Evolutionary conservation across 2,113 vertebrate species (phyloP), one percentile per base, ranked within the genome.

Genomic region (Coptodon bakossiorum): DNA sequence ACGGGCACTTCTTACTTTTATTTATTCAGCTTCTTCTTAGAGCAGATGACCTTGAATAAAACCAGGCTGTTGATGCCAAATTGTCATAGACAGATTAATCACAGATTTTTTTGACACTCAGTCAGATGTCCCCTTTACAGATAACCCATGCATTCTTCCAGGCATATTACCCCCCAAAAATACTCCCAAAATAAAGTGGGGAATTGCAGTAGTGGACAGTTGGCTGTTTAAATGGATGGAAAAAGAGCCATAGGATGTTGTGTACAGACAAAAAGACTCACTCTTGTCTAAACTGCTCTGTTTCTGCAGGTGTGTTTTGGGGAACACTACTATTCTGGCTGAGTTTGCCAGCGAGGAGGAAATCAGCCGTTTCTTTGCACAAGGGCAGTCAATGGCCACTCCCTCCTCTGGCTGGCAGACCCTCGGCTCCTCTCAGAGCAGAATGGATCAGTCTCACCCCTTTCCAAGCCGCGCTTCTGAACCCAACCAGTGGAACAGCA

Each of bases 361-460:
- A 98, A 99, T 99, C 93, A 99, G 97, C 96, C 98, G 98, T 97
- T 99, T 99, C 98, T 99, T 99, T 99, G 98, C 99, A 99, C 99
- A 99, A 99, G 98, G 98, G 97, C 98, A 98, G 98, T 98, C 99
- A 92, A 95, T 99, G 97, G 96, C 97, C 95, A 96, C 98, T 93
- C 97, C 98, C 93, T 97, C 98, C 96, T 97, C 98, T 22, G 91
- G 97, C 97, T 99, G 98, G 99, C 99, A 99, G 88, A 94, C 98
- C 91, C 97, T 99, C 1, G 98, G 98, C 91, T 97, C 98, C 92
- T 96, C 97, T 95, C 98, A 98, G 96, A 98, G 92, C 97, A 97
- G 98, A 90, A 97, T 98, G 90, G 98, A 99, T 84, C 96, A 97
- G 95, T 97, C 98, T 93, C 98, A 98, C 92, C 94, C 97, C 45